phyloP scores from a whole-genome alignment of 2,888 invertebrate species.

The Hypomecis punctinalis region DNA sequence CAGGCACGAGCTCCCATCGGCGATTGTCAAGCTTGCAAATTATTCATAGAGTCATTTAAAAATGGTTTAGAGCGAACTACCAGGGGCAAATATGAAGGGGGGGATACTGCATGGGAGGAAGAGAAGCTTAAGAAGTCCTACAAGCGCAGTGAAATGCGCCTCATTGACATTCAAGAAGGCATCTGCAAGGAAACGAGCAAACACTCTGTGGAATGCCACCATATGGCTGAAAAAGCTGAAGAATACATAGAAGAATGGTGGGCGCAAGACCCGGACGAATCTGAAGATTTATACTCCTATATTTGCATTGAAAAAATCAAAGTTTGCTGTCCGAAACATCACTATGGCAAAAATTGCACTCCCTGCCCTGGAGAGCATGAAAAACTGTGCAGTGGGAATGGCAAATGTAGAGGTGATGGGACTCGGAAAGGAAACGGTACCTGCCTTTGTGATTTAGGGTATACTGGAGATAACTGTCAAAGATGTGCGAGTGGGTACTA shows the following conservation, averaged over 20 bases:
- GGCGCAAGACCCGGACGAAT: slow-evolving; percentile 83
- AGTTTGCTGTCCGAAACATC: slow-evolving; percentile 93
- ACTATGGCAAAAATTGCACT: slow-evolving; percentile 92
- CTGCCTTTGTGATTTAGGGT: slow-evolving; percentile 94
- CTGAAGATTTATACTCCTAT: slow-evolving; percentile 80
- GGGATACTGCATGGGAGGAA: slow-evolving; percentile 97
- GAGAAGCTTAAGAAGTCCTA: slow-evolving; percentile 93
- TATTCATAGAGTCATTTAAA: slow-evolving; percentile 90
- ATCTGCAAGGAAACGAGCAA: slow-evolving; percentile 91
- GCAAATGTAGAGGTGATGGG: slow-evolving; percentile 93
- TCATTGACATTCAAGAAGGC: slow-evolving; percentile 95
- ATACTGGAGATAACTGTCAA: slow-evolving; percentile 91
- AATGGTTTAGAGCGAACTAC: slow-evolving; percentile 92
- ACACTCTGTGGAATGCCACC: slow-evolving; percentile 92
- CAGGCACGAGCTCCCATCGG: slow-evolving; percentile 84
- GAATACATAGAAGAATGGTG: slow-evolving; percentile 95
- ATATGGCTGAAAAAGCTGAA: slow-evolving; percentile 93
- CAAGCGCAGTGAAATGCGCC: slow-evolving; percentile 93
- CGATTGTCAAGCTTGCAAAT: slow-evolving; percentile 91
- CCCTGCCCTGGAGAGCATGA: slow-evolving; percentile 91
- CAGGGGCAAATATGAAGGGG: slow-evolving; percentile 96
- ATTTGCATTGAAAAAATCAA: slow-evolving; percentile 91
- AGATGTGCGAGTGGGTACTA: slow-evolving; percentile 91
- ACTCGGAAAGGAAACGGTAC: slow-evolving; percentile 97
- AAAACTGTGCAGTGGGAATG: slow-evolving; percentile 92